Conservation (phyloP, 2,888 invertebrate species). For the Pollenia amentaria region DNA sequence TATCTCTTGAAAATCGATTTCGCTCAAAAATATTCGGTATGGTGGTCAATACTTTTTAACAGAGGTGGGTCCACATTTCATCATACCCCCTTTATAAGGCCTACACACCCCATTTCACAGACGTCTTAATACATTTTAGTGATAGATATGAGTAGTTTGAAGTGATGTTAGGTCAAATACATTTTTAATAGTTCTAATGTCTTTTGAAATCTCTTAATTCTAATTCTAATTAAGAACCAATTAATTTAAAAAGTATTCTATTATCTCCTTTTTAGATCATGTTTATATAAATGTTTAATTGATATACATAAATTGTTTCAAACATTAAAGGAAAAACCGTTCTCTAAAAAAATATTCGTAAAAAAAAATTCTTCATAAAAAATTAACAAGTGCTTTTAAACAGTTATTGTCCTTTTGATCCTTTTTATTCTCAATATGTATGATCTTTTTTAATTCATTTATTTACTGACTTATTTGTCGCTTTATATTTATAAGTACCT, state of each 20-base stretch:
- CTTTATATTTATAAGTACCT: slow-evolving; percentile 69
- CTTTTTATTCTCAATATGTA: slow-evolving; percentile 7
- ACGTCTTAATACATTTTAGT: no score
- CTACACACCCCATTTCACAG: no score
- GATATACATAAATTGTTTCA: slow-evolving; percentile 48
- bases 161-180: no score
- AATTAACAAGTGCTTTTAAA: slow-evolving; percentile 55
- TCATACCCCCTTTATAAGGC: no score
- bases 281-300: slow-evolving; percentile 66
- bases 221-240: slow-evolving; percentile 25
- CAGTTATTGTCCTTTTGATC: slow-evolving; percentile 64
- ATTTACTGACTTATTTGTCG: slow-evolving; percentile 70
- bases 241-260: slow-evolving; percentile 4
- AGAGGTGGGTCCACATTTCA: no score
- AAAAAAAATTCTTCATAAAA: slow-evolving; percentile 35
- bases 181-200: background rate
- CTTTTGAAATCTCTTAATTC: slow-evolving; percentile 2
- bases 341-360: slow-evolving; percentile 43
- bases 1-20: no score
- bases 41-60: no score
- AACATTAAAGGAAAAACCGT: slow-evolving; percentile 44
- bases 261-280: slow-evolving; percentile 35
- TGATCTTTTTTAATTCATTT: slow-evolving; percentile 52
- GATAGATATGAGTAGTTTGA: no score
- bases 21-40: no score